Evolutionary conservation across 35 echinoderm and acorn worm species (phyloP), one percentile per base, ranked within the genome.

Genomic region (Holothuria glaberrima): DNA sequence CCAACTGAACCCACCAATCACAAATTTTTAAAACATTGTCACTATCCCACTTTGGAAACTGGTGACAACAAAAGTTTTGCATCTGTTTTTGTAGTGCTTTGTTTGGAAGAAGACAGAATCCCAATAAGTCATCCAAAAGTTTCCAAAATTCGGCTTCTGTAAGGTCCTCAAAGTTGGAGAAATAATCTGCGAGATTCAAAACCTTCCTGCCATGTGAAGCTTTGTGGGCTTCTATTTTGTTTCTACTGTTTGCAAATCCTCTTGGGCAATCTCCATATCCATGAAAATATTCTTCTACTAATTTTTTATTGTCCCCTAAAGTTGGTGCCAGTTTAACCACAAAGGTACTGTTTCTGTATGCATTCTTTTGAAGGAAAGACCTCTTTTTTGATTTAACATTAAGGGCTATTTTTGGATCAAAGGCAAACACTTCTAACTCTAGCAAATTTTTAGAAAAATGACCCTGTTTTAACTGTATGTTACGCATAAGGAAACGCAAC

Each of bases 1-100:
- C 80, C 9, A 84, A 18, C 59, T 58, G 57, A 63, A 30, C 46
- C 80, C 80, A 84, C 80, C 80, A 84, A 64, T 84, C 80, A 16
- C 52, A 84, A 33, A 61, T 54, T 84, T 63, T 84, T 29, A 84
- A 63, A 31, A 84, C n/a, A 12, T 30, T 59, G 58, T 84, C 29
- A 7, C 0, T 63, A 9, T 33, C 57, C 80, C 80, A 84, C 61
- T 22, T 29, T 26, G 32, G 12, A 38, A 84, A 61, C 57, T 7
- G 52, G 9, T 12, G 21, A 0, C 29, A 27, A 63, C 80, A 84
- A 41, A 58, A 84, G 0, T 12, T 18, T 84, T n/a, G n/a, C 19
- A 84, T 27, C 16, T 84, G 17, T 20, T 31, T 84, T 54, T 25
- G 29, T 30, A 22, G 17, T 14, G 57, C 13, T 0, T 1, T 31